Evolutionary conservation across 2,113 vertebrate species (phyloP), one percentile per base, ranked within the genome.

Genomic region (Sinocyclocheilus maitianheensis): DNA sequence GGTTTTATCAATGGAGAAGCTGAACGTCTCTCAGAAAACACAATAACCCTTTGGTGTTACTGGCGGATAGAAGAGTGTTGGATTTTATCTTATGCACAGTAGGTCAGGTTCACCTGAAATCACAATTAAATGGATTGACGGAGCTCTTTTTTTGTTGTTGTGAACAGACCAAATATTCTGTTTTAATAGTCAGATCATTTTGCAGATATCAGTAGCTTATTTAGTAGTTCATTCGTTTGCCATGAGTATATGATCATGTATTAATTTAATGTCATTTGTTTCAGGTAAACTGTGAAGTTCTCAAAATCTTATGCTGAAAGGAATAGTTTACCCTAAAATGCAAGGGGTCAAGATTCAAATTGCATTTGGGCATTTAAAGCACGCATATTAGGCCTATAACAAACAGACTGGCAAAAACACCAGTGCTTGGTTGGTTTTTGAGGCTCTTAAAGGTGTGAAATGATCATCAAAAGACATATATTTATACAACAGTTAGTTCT

Each of bases 1-100:
- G 58, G 30, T 85, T 82, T 55, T 77, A 63, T 37, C 83, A 81
- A 43, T 34, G 22, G 20, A 72, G 67, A 60, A 71, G 84, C 79
- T 48, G 26, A 34, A 30, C 3, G 67, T 71, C 26, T 67, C 78
- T 60, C 51, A 81, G 37, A 18, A 16, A 87, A 34, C 53, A 71
- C 62, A 84, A 72, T 48, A 51, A 67, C n/a, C 79, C 40, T 48
- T 13, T 37, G 26, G 63, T 34, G 63, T 82, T 82, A 22, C 26
- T 69, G 63, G 5, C 10, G 1, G 34, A n/a, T 63, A 63, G 12
- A 20, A 63, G 58, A 53, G 26, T 13, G 63, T n/a, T 82, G 63
- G 80, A 71, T 67, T 71, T 71, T 34, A 71, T 82, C 80, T 34
- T 14, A 51, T 82, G 63, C 43, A 71, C 46, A 48, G 26, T 5